These are phyloP conservation scores for Caenorhabditis becei DNA, from an alignment of 2,888 invertebrate species.

Conservation along the genomic window DNA sequence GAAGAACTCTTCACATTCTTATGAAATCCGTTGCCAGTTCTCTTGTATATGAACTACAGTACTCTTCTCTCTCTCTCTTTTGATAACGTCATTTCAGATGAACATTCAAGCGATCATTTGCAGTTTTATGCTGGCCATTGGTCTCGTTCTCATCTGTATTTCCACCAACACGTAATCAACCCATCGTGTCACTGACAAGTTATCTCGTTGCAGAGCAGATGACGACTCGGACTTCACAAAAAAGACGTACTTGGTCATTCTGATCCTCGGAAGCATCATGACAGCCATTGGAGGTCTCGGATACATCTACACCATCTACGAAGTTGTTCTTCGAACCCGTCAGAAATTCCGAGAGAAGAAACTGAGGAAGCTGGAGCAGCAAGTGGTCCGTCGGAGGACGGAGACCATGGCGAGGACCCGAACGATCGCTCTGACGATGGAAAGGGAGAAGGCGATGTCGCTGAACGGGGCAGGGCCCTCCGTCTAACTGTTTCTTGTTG, in stretches of 20 bases:
- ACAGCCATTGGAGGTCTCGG: conserved; percentile 60
- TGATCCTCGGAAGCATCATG: conserved; percentile 58
- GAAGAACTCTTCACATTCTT: no score
- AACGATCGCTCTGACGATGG: conserved; percentile 39
- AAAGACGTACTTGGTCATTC: conserved; percentile 36
- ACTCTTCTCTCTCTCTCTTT: neutral
- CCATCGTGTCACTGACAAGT: neutral
- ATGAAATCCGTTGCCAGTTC: no score
- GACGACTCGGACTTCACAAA: conserved; percentile 65
- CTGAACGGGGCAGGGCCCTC: conserved; percentile 10
- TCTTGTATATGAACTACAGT: no score
- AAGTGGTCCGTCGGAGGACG: conserved; percentile 48
- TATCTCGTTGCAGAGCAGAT: conserved; percentile 55
- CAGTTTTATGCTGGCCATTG: conserved; percentile 66
- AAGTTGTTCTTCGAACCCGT: conserved; percentile 62
- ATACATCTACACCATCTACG: conserved; percentile 66
- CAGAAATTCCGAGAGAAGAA: conserved; percentile 53
- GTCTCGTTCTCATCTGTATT: conserved; percentile 66
- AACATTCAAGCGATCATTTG: conserved; percentile 68
- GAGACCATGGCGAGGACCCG: conserved; percentile 44
- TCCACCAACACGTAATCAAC: conserved; percentile 64
- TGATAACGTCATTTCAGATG: no score
- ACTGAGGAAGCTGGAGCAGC: conserved; percentile 67
- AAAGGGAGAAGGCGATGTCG: conserved; percentile 28
- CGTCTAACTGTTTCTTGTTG: neutral